Conservation (phyloP, 2,113 vertebrate genomes). For the Chiloscyllium plagiosum region DNA sequence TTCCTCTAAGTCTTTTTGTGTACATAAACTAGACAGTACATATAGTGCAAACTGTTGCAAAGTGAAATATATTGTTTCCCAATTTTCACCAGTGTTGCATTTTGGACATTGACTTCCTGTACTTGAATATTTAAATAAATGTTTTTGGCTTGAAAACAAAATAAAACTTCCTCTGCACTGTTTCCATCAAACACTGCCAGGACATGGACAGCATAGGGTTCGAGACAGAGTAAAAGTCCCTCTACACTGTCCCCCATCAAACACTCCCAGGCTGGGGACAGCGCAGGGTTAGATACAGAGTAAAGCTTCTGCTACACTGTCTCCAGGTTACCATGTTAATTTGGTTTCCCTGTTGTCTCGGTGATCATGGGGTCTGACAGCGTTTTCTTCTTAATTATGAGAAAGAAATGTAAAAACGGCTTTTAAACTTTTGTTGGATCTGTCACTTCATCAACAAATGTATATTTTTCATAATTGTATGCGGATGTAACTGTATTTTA, state of each 20-base stretch:
- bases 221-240: too few species aligned
- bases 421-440: background rate
- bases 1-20: too few species aligned
- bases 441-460: background rate
- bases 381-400: background rate
- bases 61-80: background rate
- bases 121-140: constrained; percentile 20
- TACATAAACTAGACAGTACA: background rate
- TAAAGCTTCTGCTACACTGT: background rate
- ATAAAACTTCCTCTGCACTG: background rate
- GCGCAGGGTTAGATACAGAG: too few species aligned
- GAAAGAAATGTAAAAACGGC: background rate
- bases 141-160: background rate
- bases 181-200: background rate
- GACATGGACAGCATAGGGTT: background rate
- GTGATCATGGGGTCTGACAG: background rate
- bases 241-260: too few species aligned
- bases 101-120: background rate
- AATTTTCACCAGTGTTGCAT: background rate
- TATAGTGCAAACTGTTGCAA: background rate
- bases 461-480: background rate
- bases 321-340: background rate
- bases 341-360: background rate
- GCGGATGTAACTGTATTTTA: background rate
- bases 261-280: too few species aligned